Evolutionary conservation across 2,113 vertebrate genomes (phyloP).

Genomic region (Macquaria ambigua): DNA sequence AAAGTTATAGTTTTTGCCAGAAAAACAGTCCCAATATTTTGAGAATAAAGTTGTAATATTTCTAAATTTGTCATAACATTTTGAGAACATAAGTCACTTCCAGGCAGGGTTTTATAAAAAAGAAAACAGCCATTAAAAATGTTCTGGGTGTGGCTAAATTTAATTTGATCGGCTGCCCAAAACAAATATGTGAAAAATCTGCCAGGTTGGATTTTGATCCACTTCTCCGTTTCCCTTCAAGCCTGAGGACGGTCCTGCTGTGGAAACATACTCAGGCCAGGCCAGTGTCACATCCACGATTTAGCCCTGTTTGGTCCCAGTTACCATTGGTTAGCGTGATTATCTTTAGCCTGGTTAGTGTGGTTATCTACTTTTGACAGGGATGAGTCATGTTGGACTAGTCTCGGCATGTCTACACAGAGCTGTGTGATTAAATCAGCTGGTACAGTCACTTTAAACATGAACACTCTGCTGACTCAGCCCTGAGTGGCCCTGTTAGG

Average conservation of each 20-base stretch:
- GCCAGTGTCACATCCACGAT: not conserved
- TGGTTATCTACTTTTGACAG: not conserved
- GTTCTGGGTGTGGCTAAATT: not conserved
- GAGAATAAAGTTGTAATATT: no score
- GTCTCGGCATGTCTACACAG: constrained; percentile 67
- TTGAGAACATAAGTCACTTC: not conserved
- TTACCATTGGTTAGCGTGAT: not conserved
- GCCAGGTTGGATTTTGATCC: not conserved
- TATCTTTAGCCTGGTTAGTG: not conserved
- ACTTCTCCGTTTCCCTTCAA: not conserved
- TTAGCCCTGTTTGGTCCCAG: not conserved
- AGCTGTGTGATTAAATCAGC: constrained; percentile 60
- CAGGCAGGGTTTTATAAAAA: not conserved
- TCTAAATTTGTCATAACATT: no score
- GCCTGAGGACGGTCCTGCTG: not conserved
- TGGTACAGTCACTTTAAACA: constrained; percentile 33
- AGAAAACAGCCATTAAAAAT: not conserved
- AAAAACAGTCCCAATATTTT: no score
- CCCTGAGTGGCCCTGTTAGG: not conserved
- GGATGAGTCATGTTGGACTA: constrained; percentile 64
- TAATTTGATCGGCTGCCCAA: not conserved
- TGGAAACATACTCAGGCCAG: not conserved
- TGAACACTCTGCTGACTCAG: constrained; percentile 67
- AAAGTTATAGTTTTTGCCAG: no score
- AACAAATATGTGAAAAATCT: no score